Conservation (phyloP, 2,888 invertebrate genomes). For the Pristionchus arcanus region DNA sequence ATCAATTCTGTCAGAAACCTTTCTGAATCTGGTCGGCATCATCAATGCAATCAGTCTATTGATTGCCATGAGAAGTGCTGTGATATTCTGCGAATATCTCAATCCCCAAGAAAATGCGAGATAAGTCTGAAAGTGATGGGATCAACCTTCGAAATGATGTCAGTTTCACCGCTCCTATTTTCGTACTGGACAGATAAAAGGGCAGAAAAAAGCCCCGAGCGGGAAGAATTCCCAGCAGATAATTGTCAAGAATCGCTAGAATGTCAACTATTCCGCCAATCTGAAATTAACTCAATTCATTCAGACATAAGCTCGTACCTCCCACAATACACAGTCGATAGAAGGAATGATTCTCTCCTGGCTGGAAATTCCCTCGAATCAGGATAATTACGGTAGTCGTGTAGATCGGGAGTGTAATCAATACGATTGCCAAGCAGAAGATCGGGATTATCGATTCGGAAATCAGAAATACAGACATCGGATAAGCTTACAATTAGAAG, state of each 20-base stretch:
- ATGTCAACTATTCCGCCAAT: slow-evolving; percentile 32
- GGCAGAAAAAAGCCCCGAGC: slow-evolving; percentile 21
- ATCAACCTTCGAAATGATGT: not conserved
- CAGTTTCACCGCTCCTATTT: slow-evolving; percentile 27
- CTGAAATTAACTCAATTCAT: not conserved
- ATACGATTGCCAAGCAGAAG: not conserved
- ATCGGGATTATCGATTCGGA: not conserved
- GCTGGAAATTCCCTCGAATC: not conserved
- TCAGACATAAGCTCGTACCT: not conserved
- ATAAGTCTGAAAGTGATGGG: not conserved
- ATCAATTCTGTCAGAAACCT: too few relatives aligned
- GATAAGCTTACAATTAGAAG: too few relatives aligned
- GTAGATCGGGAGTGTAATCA: not conserved
- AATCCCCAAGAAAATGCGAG: not conserved
- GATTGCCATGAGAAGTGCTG: not conserved
- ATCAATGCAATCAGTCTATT: slow-evolving; percentile 1
- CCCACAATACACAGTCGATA: slow-evolving; percentile 20
- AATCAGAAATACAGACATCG: not conserved
- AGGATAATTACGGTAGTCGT: not conserved
- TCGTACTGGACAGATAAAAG: slow-evolving; percentile 7
- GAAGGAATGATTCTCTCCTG: not conserved
- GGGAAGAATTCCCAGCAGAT: slow-evolving; percentile 32
- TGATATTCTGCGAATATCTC: not conserved
- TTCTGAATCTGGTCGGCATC: not conserved
- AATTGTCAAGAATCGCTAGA: slow-evolving; percentile 18